Evolutionary conservation across 2,888 invertebrate genomes (phyloP).

Genomic region (Onthophagus sagittarius): DNA sequence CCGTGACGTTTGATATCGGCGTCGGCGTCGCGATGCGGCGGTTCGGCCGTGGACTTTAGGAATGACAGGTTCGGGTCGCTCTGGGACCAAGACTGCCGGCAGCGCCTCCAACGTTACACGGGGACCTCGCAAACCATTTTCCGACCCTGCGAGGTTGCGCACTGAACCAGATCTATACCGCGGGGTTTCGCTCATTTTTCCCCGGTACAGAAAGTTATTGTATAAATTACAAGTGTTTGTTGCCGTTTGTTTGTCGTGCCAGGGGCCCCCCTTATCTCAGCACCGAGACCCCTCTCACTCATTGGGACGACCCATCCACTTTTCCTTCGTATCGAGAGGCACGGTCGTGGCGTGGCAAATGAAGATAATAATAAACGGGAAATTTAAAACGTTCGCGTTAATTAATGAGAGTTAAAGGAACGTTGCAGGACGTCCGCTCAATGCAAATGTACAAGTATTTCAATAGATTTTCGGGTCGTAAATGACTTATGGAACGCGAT

Average conservation of each 20-base stretch:
- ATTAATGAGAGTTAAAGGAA: neutral
- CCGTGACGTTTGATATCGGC: neutral
- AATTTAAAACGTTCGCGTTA: neutral
- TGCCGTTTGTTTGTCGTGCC: constrained; percentile 16
- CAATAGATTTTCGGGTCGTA: neutral
- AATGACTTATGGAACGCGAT: neutral
- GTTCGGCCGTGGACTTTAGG: constrained; percentile 21
- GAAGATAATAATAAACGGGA: neutral
- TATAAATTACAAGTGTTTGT: constrained; percentile 23
- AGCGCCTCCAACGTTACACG: constrained; percentile 35
- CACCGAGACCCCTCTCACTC: neutral
- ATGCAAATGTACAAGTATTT: neutral
- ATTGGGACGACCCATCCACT: neutral
- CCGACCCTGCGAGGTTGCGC: constrained; percentile 28
- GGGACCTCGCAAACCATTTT: constrained; percentile 32
- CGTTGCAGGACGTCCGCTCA: neutral
- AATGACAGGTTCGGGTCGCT: constrained; percentile 25
- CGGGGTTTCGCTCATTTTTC: constrained; percentile 8
- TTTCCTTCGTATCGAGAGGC: neutral
- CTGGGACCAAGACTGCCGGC: constrained; percentile 32
- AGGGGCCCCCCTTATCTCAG: neutral
- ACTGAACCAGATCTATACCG: constrained; percentile 33
- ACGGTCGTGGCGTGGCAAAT: neutral
- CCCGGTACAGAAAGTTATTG: constrained; percentile 19
- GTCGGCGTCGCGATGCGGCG: neutral